Evolutionary conservation across 64 coral and sea anemone species (phyloP).

Genomic region (Dendronephthya gigantea): DNA sequence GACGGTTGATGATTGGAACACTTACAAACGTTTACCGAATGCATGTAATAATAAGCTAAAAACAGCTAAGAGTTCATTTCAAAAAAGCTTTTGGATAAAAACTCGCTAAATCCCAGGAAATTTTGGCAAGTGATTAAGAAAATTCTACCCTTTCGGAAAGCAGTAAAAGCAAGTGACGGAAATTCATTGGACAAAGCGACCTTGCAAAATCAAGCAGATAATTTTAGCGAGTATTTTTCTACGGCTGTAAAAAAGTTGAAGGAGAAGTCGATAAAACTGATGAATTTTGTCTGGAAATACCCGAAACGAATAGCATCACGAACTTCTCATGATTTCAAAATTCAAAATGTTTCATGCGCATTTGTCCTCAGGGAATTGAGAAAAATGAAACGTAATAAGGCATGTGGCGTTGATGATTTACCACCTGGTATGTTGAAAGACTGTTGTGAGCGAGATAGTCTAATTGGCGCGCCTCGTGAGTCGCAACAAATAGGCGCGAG

Average conservation of each 20-base stretch:
- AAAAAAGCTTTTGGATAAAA: background rate
- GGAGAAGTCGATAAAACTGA: background rate
- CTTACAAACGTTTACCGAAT: background rate
- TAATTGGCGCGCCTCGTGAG: too few relatives aligned
- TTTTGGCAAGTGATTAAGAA: background rate
- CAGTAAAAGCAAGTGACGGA: background rate
- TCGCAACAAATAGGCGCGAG: too few relatives aligned
- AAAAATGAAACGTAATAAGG: background rate
- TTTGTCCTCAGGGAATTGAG: background rate
- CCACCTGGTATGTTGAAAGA: background rate
- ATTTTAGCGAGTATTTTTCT: background rate
- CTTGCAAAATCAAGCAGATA: background rate
- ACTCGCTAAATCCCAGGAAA: background rate
- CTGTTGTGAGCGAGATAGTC: background rate
- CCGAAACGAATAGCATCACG: background rate
- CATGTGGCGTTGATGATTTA: background rate
- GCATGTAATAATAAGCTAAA: background rate
- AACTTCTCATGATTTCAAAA: background rate
- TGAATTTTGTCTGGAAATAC: constrained; percentile 1
- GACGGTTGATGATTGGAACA: background rate
- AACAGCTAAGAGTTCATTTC: background rate
- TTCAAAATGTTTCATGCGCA: background rate
- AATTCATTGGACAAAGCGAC: background rate
- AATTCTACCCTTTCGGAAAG: background rate
- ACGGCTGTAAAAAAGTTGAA: background rate